Conservation (phyloP, 2,797 vertebrate genomes). For the Falco berigora region DNA sequence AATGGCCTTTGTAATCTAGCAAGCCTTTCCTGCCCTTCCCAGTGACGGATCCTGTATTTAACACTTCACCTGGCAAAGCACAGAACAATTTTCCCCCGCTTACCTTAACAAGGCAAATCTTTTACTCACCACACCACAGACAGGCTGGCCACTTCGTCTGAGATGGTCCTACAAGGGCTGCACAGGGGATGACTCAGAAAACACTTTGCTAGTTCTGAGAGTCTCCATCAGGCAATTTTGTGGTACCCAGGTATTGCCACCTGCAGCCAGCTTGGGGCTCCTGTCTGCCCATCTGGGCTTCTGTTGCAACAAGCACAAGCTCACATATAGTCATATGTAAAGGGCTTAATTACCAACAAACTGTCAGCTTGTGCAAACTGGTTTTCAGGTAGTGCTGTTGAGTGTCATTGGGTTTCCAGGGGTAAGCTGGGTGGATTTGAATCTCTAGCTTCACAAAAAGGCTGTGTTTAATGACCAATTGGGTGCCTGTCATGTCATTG, state of each 20-base stretch:
- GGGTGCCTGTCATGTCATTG: not conserved
- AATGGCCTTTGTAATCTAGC: slow-evolving; percentile 50
- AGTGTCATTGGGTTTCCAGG: not conserved
- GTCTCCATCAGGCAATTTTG: not conserved
- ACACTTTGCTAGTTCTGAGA: not conserved
- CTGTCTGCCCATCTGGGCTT: not conserved
- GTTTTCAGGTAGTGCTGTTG: not conserved
- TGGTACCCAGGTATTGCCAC: not conserved
- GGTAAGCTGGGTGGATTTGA: not conserved
- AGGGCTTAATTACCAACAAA: slow-evolving; percentile 14
- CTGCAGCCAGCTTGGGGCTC: not conserved
- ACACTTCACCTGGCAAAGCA: not conserved
- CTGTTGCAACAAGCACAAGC: not conserved
- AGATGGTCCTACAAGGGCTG: not conserved
- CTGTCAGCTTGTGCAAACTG: not conserved
- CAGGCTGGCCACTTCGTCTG: not conserved
- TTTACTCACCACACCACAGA: not conserved
- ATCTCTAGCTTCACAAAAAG: slow-evolving; percentile 6
- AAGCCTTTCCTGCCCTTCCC: slow-evolving; percentile 27
- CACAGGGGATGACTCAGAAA: slow-evolving; percentile 15
- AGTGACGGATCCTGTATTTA: slow-evolving; percentile 33
- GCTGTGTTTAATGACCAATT: not conserved
- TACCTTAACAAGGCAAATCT: slow-evolving; percentile 30
- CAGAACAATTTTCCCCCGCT: slow-evolving; percentile 20
- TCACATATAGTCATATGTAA: not conserved